Evolutionary conservation across 2,797 vertebrate species (phyloP), one percentile per base, ranked within the genome.

Genomic region (Sciurus vulgaris): DNA sequence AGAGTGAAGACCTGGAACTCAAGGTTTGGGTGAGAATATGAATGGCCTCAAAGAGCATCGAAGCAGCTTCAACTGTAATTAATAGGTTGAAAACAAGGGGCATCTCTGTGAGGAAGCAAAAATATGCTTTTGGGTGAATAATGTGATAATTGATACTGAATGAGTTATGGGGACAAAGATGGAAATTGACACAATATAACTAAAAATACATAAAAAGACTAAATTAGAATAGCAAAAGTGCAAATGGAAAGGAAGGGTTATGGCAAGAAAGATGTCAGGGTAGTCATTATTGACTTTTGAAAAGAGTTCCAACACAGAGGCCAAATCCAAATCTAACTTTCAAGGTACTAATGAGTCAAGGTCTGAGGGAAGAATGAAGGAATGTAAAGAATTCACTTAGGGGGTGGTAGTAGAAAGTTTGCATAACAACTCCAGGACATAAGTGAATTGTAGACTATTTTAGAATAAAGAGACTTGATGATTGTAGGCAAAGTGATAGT

Each of bases 291-390:
- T 49, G 85, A 84, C n/a, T 87, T 61, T 74, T 33, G 5, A 49
- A 13, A 6, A 51, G 12, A 56, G 41, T 84, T 89, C 47, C 41
- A 17, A 15, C 1, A 35, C 5, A 70, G 65, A 93, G 84, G 70
- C 51, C 69, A 95, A 94, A 89, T 14, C 38, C 59, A 78, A 86
- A 86, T 3, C 11, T 76, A 69, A 77, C 86, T 76, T 44, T 61
- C 76, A 73, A 78, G 38, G 47, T 65, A 63, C 33, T 78, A 65
- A 95, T 89, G 87, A 86, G 28, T 86, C 78, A 70, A 7, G 13
- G 47, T 51, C 94, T 15, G 26, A 63, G 47, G 79, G 6, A 67
- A 61, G 67, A 51, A n/a, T 30, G 20, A 65, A 89, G 11, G 30
- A 59, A 89, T 84, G 84, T 88, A 49, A 91, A 78, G 56, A 91